Base-by-base conservation (phyloP, 1,140 invertebrate species). In the Drosophila ogumai region DNA sequence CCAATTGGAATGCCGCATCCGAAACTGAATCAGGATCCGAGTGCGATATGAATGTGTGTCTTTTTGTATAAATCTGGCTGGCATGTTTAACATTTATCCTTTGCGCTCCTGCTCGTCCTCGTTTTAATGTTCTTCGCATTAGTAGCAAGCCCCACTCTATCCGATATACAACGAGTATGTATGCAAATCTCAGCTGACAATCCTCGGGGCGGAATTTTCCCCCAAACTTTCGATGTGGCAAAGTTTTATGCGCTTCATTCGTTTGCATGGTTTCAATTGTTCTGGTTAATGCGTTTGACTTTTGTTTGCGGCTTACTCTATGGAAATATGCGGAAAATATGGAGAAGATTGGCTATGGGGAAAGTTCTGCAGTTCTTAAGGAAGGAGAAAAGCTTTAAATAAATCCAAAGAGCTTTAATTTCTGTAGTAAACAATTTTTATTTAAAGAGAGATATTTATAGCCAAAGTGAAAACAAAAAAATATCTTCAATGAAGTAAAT, bases 241-340 rank as follows among this genome's bases (percentile, higher is more conserved):
- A 74, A 74, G 47, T 75, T 77, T 84, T 86, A 57, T 67, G 54
- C 78, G 78, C 78, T 74, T 56, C 58, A 57, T 72, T 56, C 43
- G 47, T 41, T 73, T 52, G 58, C 66, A 65, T 54, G 69, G 57
- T 73, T 82, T 72, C 59, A 58, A 60, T 79, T 77, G 79, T 80
- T 58, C 59, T 77, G 49, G 47, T 81, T 85, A 85, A 85, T 86
- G 82, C 74, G 57, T 85, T 75, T 81, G 82, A 77, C 64, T 81
- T 81, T 81, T 77, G 81, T 82, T 84, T 54, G 64, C 44, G 60
- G 59, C 19, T 57, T 47, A 34, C 52, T 41, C 64, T 50, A 25
- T 31, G 9, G 7, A n/a, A 22, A 28, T 43, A 40, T 31, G 10
- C 1, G 15, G 3, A 6, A 17, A 25, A 25, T 25, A n/a, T 22